Evolutionary conservation across 2,888 invertebrate species (phyloP).

Genomic region (Plebejus melissa): DNA sequence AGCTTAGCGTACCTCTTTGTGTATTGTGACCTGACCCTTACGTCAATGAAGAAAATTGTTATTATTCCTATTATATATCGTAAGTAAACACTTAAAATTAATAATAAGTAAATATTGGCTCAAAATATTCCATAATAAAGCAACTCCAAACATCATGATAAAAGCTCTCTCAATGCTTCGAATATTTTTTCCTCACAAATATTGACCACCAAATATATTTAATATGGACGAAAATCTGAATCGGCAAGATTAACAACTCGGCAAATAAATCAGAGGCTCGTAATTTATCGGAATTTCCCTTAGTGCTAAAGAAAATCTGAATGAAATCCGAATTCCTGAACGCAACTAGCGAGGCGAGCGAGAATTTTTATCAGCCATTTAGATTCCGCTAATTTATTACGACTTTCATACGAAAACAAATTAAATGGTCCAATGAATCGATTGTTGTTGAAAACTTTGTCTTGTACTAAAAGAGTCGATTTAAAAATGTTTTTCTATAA

Average conservation of each 20-base stretch:
- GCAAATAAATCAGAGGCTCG: constrained; percentile 62
- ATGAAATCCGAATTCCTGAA: constrained; percentile 61
- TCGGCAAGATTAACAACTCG: constrained; percentile 53
- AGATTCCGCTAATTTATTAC: background rate
- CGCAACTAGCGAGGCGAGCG: constrained; percentile 48
- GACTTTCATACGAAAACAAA: constrained; percentile 4
- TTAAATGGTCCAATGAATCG: background rate
- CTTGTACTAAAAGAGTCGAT: background rate
- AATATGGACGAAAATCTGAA: background rate
- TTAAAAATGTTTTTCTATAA: too few species aligned
- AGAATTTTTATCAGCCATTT: constrained; percentile 29
- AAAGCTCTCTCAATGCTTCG: background rate
- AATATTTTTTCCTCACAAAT: background rate
- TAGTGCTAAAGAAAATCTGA: constrained; percentile 54
- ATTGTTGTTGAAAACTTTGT: background rate
- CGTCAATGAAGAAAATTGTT: too few species aligned
- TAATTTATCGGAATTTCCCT: constrained; percentile 62
- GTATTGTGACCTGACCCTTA: too few species aligned
- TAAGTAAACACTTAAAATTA: background rate
- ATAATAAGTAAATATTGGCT: background rate
- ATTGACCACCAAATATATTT: constrained; percentile 3
- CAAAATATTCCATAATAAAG: background rate
- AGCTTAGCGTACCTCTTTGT: too few species aligned
- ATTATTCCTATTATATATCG: background rate
- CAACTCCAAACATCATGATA: background rate